Conservation (phyloP, 1,140 invertebrate species). For the Meloidogyne exigua region DNA sequence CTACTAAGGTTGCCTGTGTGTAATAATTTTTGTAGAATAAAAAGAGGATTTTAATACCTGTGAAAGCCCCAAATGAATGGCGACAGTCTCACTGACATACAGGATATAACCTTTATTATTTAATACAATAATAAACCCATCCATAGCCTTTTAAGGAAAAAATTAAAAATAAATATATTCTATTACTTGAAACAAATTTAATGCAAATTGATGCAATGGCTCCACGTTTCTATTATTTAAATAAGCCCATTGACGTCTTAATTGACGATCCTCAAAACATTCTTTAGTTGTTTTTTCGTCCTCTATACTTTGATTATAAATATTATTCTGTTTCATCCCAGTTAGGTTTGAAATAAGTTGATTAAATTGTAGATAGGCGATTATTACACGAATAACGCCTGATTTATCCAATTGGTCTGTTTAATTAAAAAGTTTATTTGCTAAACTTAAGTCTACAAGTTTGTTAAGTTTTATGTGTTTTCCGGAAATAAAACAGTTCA, state of each 20-base stretch:
- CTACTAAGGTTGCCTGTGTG: conserved; percentile 8
- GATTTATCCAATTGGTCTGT: conserved; percentile 21
- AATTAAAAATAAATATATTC: background rate
- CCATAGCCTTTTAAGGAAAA: conserved; percentile 20
- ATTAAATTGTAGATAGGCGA: conserved; percentile 13
- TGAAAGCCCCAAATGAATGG: conserved; percentile 17
- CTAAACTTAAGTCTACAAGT: background rate
- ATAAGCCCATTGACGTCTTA: background rate
- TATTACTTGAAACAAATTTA: conserved; percentile 19
- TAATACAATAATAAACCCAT: conserved; percentile 26
- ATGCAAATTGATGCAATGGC: conserved; percentile 20
- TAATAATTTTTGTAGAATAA: background rate
- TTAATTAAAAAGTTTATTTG: background rate
- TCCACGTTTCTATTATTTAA: background rate
- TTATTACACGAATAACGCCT: conserved; percentile 10
- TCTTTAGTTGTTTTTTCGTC: background rate
- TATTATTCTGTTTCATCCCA: background rate
- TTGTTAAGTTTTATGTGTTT: too few species aligned
- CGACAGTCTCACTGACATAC: conserved; percentile 20
- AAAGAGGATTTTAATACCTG: conserved; percentile 7
- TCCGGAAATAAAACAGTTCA: too few species aligned
- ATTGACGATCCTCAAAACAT: background rate
- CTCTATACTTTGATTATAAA: background rate
- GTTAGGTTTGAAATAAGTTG: background rate
- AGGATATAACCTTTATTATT: conserved; percentile 6